phyloP scores from a whole-genome alignment of 2,888 invertebrate species.

The Ferdinandea cuprea region DNA sequence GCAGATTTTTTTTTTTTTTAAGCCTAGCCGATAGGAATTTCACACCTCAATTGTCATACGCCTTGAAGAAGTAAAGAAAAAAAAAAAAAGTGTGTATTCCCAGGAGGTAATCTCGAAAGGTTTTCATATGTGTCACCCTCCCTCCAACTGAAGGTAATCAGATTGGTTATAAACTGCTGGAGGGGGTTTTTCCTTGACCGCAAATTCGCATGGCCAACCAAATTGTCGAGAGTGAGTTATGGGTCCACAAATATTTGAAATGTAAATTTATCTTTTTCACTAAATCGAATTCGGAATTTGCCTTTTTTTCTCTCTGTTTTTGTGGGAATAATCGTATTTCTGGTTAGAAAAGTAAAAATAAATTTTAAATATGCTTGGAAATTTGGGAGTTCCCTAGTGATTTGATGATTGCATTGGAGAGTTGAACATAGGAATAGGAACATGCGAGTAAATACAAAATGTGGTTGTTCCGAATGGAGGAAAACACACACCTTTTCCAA shows the following conservation, averaged over 20 bases:
- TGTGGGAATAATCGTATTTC: conserved; percentile 37
- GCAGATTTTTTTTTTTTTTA: conserved; percentile 52
- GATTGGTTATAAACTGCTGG: conserved; percentile 47
- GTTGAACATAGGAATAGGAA: background rate
- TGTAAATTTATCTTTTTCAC: conserved; percentile 41
- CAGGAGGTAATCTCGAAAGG: conserved; percentile 24
- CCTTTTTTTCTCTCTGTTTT: no score
- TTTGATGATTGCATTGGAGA: conserved; percentile 35
- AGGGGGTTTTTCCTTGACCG: conserved; percentile 54
- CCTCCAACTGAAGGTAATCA: conserved; percentile 36
- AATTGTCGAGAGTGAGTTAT: conserved; percentile 32
- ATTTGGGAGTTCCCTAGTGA: conserved; percentile 34
- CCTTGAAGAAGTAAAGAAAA: conserved; percentile 26
- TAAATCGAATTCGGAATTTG: conserved; percentile 50
- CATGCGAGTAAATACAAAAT: background rate
- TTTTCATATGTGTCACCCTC: background rate
- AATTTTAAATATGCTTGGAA: conserved; percentile 19
- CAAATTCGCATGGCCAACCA: conserved; percentile 14
- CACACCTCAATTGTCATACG: conserved; percentile 61
- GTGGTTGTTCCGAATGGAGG: background rate
- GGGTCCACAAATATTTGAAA: conserved; percentile 20
- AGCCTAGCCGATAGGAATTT: conserved; percentile 38
- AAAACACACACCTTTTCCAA: no score
- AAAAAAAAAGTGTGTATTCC: conserved; percentile 34
- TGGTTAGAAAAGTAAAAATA: conserved; percentile 10